Evolutionary conservation across 2,797 vertebrate genomes (phyloP), one percentile per base, ranked within the genome.

Genomic region (Micromesistius poutassou): DNA sequence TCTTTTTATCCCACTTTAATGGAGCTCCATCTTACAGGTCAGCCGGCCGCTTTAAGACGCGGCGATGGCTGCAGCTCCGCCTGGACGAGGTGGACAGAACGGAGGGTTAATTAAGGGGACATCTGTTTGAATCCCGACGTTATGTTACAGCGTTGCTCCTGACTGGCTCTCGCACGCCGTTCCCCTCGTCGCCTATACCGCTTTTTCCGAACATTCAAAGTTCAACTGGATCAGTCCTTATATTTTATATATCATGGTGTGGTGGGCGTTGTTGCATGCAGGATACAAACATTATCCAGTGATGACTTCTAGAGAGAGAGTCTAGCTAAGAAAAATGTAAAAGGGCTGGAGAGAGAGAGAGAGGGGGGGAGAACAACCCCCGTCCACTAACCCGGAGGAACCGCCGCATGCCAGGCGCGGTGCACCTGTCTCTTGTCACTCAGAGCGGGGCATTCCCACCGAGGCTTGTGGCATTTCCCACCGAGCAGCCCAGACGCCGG

Each of bases 381-480:
- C 12, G 66, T 68, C n/a, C n/a, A 30, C 25, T 31, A 68, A 1
- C 33, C 42, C 42, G 36, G 72, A 25, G 33, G 31, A 74, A 1
- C 14, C 30, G 28, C 46, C 16, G 16, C 19, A 22, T 22, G 28
- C 74, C 74, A 77, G 74, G 70, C 81, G 75, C 35, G 74, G 72
- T 73, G 73, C 25, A 88, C 84, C 85, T 87, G 85, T 72, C 80
- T 75, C 40, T 40, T 82, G 81, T 86, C 86, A 79, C 71, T 87
- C 82, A 87, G 74, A 74, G 71, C 70, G 5, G 30, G 68, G 30
- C n/a, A 10, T 28, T 25, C 10, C n/a, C n/a, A n/a, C n/a, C n/a
- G n/a, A n/a, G n/a, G n/a, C n/a, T n/a, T n/a, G n/a, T n/a, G n/a
- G n/a, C n/a, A n/a, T n/a, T n/a, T n/a, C n/a, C 66, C 25, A 10